A percentile compares a stretch with the other conserved stretches of the same genome.
Conservation (phyloP, 2,797 vertebrate species). For the Alcedo quadribrachys region DNA sequence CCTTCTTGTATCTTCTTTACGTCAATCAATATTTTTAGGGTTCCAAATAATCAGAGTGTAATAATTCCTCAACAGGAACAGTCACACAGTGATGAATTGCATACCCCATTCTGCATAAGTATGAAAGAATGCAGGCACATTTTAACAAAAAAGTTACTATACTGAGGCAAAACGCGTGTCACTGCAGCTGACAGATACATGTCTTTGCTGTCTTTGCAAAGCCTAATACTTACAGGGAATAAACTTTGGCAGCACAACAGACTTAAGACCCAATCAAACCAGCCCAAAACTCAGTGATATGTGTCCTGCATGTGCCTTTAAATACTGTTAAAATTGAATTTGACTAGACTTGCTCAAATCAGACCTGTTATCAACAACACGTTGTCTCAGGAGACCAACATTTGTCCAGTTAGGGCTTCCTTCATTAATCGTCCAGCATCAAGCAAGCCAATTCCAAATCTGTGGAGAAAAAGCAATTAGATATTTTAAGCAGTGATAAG, state of each 20-base stretch:
- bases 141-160: not conserved
- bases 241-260: not conserved
- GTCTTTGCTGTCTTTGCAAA: not conserved
- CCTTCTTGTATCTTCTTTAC: conserved; percentile 26
- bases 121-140: conserved; percentile 5
- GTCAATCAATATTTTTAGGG: conserved; percentile 49
- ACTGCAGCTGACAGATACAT: not conserved
- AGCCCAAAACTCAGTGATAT: not conserved
- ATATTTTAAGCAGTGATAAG: conserved; percentile 79
- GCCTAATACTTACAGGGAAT: conserved; percentile 9
- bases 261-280: not conserved
- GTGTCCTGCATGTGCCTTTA: conserved; percentile 17
- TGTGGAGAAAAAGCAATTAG: conserved; percentile 76
- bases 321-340: conserved; percentile 67
- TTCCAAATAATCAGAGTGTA: conserved; percentile 36
- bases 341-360: conserved; percentile 53
- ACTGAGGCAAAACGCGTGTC: not conserved
- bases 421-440: conserved; percentile 69
- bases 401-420: conserved; percentile 66
- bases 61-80: conserved; percentile 16
- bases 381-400: conserved; percentile 53
- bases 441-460: conserved; percentile 69
- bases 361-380: conserved; percentile 61
- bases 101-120: not conserved
- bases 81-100: not conserved